A percentile compares a stretch with the other conserved stretches of the same genome.
phyloP scores from a whole-genome alignment of 2,797 vertebrate genomes.

The Columba guinea region DNA sequence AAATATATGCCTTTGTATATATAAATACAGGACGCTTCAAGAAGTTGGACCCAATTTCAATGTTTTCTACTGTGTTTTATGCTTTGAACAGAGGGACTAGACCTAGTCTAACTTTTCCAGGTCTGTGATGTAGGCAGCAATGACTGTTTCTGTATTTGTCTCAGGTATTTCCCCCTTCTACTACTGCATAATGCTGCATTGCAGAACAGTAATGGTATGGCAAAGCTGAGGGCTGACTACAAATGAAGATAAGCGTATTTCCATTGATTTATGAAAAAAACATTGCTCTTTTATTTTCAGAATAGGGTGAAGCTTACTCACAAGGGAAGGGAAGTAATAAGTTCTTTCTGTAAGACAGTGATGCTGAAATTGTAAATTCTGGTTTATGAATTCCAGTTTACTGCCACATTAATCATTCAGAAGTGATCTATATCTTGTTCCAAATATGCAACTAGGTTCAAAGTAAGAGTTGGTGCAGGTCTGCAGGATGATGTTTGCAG shows the following conservation, averaged over 20 bases:
- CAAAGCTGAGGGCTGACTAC: not conserved
- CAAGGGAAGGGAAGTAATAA: not conserved
- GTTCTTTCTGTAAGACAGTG: not conserved
- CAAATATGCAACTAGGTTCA: slow-evolving; percentile 74
- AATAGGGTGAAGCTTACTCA: not conserved
- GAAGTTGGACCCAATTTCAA: no score
- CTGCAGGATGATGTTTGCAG: slow-evolving; percentile 81
- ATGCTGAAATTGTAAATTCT: not conserved
- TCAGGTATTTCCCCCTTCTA: not conserved
- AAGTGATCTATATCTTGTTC: not conserved
- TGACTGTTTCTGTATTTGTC: not conserved
- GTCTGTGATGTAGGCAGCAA: not conserved
- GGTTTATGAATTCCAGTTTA: not conserved
- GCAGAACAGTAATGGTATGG: not conserved
- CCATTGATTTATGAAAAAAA: not conserved
- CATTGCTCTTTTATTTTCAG: not conserved
- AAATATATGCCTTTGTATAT: not conserved
- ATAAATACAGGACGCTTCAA: not conserved
- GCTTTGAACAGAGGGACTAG: not conserved
- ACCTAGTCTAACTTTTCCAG: not conserved
- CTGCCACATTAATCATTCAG: not conserved
- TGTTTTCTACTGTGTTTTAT: not conserved
- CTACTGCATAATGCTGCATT: slow-evolving; percentile 2
- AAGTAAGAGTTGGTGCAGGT: slow-evolving; percentile 85
- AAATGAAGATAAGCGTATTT: not conserved